Base-by-base conservation (phyloP, 2,888 invertebrate species). In the Hecatera dysodea region DNA sequence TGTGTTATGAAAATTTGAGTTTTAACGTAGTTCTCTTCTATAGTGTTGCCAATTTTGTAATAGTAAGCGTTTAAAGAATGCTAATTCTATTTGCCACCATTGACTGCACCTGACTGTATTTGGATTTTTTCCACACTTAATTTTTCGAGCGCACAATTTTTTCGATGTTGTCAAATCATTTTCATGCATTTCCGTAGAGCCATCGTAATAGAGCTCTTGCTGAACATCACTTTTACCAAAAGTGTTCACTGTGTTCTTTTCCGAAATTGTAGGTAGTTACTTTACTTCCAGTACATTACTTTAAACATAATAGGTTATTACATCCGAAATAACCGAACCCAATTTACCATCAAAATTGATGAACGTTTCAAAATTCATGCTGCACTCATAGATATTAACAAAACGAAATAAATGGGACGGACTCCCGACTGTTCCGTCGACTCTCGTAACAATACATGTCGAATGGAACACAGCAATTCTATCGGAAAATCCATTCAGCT, bases 401-500 rank as follows among this genome's bases (percentile, higher is more conserved):
- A 86, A 91, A 86, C 86, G 88, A 82, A 89, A 89, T 86, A 91
- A 92, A 89, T 90, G 85, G 90, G 89, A 88, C 90, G 91, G 88
- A 90, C 89, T 87, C 84, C 69, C 83, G 85, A 90, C 90, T 91
- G 92, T 91, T 91, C 89, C 87, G 87, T 87, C 84, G 87, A 78
- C 80, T 86, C 78, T 86, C 88, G 88, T 90, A 90, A 91, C 89
- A 90, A 89, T 89, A 86, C 87, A 85, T 84, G 86, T 69, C 82
- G 86, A 86, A 85, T 90, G 89, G 89, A 89, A 89, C 86, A 90
- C 87, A 92, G 88, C 92, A 93, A 94, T 92, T 93, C 93, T 92
- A 94, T 94, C 90, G 94, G 94, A 92, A 94, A 94, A 93, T 90
- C 92, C 94, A 94, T 94, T 94, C 89, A 88, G 87, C 82, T 89